These are phyloP conservation scores for Atta colombica DNA, from an alignment of 1,140 invertebrate species.

Conservation along the genomic window DNA sequence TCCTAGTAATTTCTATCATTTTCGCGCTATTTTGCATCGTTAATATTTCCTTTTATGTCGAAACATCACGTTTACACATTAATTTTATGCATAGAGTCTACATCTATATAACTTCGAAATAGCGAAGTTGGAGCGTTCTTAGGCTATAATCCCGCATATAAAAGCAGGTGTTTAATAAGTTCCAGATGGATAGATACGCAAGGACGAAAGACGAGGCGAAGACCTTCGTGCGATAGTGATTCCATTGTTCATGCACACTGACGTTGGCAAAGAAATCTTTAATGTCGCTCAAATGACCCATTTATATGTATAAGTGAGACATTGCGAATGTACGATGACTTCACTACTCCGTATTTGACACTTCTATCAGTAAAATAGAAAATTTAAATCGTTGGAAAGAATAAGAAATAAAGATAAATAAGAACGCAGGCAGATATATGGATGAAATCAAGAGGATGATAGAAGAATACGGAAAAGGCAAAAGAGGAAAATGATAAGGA, in stretches of 20 bases:
- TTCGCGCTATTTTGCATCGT: background rate
- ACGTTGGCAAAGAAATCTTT: background rate
- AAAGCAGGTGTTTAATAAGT: constrained; percentile 23
- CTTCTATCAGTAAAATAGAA: background rate
- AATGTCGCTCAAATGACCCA: background rate
- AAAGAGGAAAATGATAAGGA: background rate
- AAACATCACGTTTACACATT: background rate
- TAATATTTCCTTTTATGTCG: background rate
- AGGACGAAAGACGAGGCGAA: constrained; percentile 17
- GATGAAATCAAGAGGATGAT: background rate
- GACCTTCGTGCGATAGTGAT: background rate
- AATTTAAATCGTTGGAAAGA: background rate
- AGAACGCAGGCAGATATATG: background rate
- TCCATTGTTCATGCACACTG: constrained; percentile 28
- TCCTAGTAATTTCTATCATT: background rate
- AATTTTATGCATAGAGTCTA: background rate
- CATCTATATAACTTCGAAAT: constrained; percentile 2
- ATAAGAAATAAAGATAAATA: background rate
- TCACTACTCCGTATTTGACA: background rate
- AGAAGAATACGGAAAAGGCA: background rate
- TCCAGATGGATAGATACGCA: constrained; percentile 19
- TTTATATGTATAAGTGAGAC: constrained; percentile 1
- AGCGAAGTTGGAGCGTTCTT: background rate
- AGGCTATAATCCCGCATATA: constrained; percentile 15
- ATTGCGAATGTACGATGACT: background rate